Base-by-base conservation (phyloP, 37 sponge, comb jelly and placozoan species). In the Crambe crambe region DNA sequence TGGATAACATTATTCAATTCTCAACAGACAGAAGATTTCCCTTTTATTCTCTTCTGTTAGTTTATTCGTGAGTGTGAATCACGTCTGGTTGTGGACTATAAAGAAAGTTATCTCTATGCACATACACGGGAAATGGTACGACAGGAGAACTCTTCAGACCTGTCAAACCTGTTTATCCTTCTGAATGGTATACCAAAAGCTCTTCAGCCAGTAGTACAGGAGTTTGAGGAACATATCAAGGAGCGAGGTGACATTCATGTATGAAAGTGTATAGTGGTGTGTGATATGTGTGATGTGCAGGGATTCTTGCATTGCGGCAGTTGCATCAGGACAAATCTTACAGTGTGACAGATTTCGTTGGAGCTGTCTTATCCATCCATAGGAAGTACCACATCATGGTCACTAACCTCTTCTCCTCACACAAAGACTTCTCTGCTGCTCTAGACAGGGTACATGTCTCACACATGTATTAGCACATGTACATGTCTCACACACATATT, bases 61-160 rank as follows among this genome's bases (percentile, higher is more conserved):
- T 88, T 77, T 72, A 25, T 82, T 20, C 62, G 88, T 10, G 88
- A 88, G 76, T 82, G 83, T 82, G 88, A 88, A 27, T 70, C 73
- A 9, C 26, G 78, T 31, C 73, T 88, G 38, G 83, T 88, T 10
- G 62, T 56, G 37, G 83, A 82, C 72, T 77, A 78, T 62, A 58
- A 47, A 30, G 51, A 42, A 22, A 38, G 44, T 62, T 88, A 88
- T 35, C 83, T 88, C 76, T 56, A 82, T 37, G 8, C 83, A 18
- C 70, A 82, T 70, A 37, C 67, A 10, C 38, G 61, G 31, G 57
- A 30, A 10, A 88, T 88, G 83, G 67, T 88, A 12, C 54, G 25
- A 51, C 57, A 82, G 57, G 88, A 88, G 66, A 54, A 70, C 15
- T 12, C 64, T 0, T 6, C 51, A 23, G 80, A 89, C 85, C 89